A percentile compares a stretch with the other conserved stretches of the same genome.
These are phyloP conservation scores for Lithosia quadra DNA, from an alignment of 2,888 invertebrate genomes.

Conservation along the genomic window DNA sequence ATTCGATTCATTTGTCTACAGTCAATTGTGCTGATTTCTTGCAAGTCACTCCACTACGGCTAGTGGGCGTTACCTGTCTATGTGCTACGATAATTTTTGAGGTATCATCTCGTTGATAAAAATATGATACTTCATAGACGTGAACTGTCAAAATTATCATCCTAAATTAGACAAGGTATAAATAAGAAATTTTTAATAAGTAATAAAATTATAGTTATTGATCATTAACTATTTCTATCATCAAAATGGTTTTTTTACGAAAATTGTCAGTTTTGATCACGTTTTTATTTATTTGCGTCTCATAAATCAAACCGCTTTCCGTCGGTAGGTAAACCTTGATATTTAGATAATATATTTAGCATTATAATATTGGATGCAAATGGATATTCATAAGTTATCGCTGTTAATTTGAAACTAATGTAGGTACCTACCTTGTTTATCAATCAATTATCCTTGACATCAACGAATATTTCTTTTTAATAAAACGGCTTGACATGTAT, in stretches of 20 bases:
- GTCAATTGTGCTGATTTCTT: no score
- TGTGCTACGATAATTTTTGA: no score
- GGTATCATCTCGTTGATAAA: no score
- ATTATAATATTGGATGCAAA: background rate
- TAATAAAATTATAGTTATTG: no score
- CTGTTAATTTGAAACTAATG: background rate
- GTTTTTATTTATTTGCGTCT: background rate
- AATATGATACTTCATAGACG: no score
- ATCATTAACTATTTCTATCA: background rate
- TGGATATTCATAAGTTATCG: slow-evolving; percentile 4
- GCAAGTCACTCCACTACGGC: no score
- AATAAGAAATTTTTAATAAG: no score
- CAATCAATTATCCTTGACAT: slow-evolving; percentile 6
- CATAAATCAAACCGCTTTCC: slow-evolving; percentile 6
- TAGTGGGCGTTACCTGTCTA: no score
- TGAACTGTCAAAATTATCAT: no score
- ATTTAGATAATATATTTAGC: background rate
- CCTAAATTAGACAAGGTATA: no score
- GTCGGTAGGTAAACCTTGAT: slow-evolving; percentile 7
- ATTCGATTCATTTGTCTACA: no score
- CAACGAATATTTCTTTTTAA: background rate
- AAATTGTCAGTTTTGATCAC: slow-evolving; percentile 1
- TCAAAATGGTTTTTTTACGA: background rate
- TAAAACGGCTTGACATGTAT: background rate
- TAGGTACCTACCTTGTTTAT: slow-evolving; percentile 1